Evolutionary conservation across 2,113 vertebrate species (phyloP), one percentile per base, ranked within the genome.

Genomic region (Silurus meridionalis): DNA sequence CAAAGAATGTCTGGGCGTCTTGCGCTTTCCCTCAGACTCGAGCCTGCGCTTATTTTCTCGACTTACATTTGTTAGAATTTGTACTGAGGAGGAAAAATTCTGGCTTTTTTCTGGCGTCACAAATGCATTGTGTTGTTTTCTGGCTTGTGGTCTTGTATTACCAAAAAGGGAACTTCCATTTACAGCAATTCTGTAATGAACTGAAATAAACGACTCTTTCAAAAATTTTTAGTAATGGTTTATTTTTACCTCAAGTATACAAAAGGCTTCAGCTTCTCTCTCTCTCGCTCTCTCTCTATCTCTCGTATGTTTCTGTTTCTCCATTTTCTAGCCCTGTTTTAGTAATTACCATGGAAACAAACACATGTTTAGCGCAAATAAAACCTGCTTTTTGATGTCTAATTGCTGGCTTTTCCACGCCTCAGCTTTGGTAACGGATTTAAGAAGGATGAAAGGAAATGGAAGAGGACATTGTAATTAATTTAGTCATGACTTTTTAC

Each of bases 401-500:
- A 87, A 87, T 83, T 79, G 61, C 37, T 28, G 63, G 83, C 69
- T 63, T 87, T 83, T 88, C 75, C 83, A 66, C 10, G 46, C 57
- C 80, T 89, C 58, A 64, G 89, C 85, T 85, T 83, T 88, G 85
- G 86, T 81, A 84, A 83, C 21, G 67, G 80, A 83, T 85, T 86
- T 84, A 84, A 82, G 83, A 80, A 84, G 83, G 88, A 89, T 87
- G 72, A 86, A 87, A 83, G 77, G 79, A 86, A 81, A 89, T 82
- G 84, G 80, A 84, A 81, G 78, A 88, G 80, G 84, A 81, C 86
- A 83, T 86, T 81, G 72, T 77, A 86, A 85, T 72, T 88, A 89
- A 88, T 82, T 90, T 85, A 86, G 83, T 90, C 80, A 83, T 84
- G 80, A 74, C 83, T 87, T 87, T 87, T 87, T 87, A 61, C 80